Evolutionary conservation across 2,888 invertebrate species (phyloP).

Genomic region (Trichogramma evanescens): DNA sequence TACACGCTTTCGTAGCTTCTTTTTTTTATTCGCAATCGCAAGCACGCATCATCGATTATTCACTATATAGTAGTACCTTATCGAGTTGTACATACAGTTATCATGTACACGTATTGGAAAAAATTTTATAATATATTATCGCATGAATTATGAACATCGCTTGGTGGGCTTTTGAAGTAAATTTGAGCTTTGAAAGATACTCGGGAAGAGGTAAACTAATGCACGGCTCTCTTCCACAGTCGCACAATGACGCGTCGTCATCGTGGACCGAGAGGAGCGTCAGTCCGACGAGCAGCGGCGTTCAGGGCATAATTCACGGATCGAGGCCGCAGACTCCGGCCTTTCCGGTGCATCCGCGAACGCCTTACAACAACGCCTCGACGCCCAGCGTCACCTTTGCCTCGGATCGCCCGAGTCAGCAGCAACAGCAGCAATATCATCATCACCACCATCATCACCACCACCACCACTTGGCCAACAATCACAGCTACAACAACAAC

Average conservation of each 20-base stretch:
- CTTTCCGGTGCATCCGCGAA: constrained; percentile 86
- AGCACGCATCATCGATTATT: background rate
- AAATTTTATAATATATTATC: too few species aligned
- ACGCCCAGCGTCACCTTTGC: constrained; percentile 55
- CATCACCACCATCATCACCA: constrained; percentile 25
- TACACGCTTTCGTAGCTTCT: constrained; percentile 1
- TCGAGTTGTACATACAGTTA: too few species aligned
- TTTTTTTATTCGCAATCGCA: background rate
- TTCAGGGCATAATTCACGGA: constrained; percentile 49
- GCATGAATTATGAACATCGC: too few species aligned
- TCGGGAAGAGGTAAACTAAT: background rate
- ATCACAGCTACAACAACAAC: constrained; percentile 33
- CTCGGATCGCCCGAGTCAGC: constrained; percentile 32
- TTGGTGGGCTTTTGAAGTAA: too few species aligned
- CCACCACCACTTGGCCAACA: constrained; percentile 34
- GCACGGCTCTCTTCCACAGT: constrained; percentile 25
- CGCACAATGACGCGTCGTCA: constrained; percentile 56
- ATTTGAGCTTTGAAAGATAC: background rate
- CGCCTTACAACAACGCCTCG: constrained; percentile 75
- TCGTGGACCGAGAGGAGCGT: constrained; percentile 56
- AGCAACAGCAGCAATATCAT: constrained; percentile 9
- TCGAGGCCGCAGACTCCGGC: constrained; percentile 83
- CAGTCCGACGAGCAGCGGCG: constrained; percentile 41
- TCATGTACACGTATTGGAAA: too few species aligned
- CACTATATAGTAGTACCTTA: too few species aligned